These are phyloP conservation scores for Musca domestica DNA, from an alignment of 1,140 invertebrate species.

Conservation along the genomic window DNA sequence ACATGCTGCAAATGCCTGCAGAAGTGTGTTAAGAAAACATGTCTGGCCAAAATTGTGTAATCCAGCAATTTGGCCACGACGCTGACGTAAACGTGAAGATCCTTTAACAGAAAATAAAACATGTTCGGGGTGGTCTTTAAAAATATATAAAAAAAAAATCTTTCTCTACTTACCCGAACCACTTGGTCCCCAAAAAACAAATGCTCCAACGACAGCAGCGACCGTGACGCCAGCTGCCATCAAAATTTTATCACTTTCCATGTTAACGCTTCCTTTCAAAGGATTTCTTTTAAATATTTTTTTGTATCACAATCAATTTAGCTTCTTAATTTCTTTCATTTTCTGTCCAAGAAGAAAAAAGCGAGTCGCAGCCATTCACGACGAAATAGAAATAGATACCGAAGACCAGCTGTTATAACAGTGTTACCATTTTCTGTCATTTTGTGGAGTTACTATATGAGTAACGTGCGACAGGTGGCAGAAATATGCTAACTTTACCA, in stretches of 20 bases:
- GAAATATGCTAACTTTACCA: no score
- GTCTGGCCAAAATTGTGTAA: slow-evolving; percentile 82
- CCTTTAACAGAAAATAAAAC: slow-evolving; percentile 38
- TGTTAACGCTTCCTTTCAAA: slow-evolving; percentile 23
- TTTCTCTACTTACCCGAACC: slow-evolving; percentile 50
- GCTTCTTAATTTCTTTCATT: no score
- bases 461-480: no score
- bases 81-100: slow-evolving; percentile 58
- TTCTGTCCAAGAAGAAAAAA: no score
- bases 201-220: slow-evolving; percentile 72
- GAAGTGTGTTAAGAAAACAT: slow-evolving; percentile 82
- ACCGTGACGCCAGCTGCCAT: slow-evolving; percentile 72
- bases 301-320: neutral
- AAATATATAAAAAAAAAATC: neutral
- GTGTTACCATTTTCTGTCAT: no score
- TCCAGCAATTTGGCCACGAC: slow-evolving; percentile 71
- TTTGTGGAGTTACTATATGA: no score
- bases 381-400: no score
- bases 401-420: no score
- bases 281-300: neutral
- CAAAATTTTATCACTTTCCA: slow-evolving; percentile 53
- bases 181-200: slow-evolving; percentile 73
- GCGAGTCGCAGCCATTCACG: no score
- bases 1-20: slow-evolving; percentile 77
- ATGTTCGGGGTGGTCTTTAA: neutral